Base-by-base conservation (phyloP, 2,888 invertebrate genomes). In the Lycophotia porphyrea region DNA sequence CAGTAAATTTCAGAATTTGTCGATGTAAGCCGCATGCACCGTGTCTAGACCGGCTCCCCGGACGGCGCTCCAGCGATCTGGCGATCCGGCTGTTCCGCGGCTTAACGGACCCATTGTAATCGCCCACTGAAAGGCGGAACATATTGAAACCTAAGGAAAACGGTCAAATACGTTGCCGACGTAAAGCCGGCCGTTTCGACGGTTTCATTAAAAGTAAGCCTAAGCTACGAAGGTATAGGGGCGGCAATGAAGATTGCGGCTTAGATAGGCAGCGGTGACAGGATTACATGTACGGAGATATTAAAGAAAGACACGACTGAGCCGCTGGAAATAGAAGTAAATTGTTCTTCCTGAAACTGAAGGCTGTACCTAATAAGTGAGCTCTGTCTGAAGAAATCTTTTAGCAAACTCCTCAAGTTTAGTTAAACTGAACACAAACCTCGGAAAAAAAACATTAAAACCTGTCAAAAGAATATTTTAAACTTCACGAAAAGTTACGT, bases 1-100 rank as follows among this genome's bases (percentile, higher is more conserved):
- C 84, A 82, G 80, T 89, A 86, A 89, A 89, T 87, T 87, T 81
- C 64, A 78, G 83, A 88, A 88, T 89, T 86, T 88, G 88, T 86
- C 87, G 84, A 85, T 84, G 82, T 87, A 82, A 82, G 78, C 86
- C 80, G 81, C 78, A 75, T 81, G 81, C 81, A 82, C 79, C 68
- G 60, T 70, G 72, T 71, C 60, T 76, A 74, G 75, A 65, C 75
- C 67, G 71, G 60, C 55, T 55, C 55, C 42, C 84, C 34, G 27
- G 36, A 47, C 58, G 36, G 34, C 44, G 27, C 44, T 75, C 76
- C 69, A 67, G 64, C 63, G 39, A 24, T 55, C 84, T 70, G 70
- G 64, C 63, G 39, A 24, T 55, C 84, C 74, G 70, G 64, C 73
- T 61, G 74, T 70, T 39, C 42, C 65, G 68, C 70, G 74, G 88